Evolutionary conservation across 2,113 vertebrate genomes (phyloP).

Genomic region (Pantherophis guttatus): DNA sequence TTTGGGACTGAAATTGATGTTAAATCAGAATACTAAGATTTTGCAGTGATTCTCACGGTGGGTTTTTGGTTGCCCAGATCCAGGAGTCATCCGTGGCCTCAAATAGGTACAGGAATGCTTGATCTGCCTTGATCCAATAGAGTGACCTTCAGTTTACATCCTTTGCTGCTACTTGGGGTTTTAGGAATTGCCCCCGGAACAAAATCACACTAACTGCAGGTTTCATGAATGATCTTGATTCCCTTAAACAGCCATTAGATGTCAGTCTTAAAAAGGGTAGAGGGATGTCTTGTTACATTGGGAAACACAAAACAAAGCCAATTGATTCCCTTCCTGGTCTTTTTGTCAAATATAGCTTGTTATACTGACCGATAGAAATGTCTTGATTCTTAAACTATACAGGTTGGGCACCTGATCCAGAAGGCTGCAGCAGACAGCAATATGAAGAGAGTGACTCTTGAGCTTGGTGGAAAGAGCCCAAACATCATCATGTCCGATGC

Average conservation of each 20-base stretch:
- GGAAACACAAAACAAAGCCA: background rate
- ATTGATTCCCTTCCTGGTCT: background rate
- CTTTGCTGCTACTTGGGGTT: background rate
- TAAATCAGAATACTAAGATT: background rate
- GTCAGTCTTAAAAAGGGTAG: background rate
- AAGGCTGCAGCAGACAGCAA: constrained; percentile 89
- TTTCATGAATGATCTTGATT: background rate
- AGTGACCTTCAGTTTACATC: background rate
- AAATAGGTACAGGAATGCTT: background rate
- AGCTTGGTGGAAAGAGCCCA: constrained; percentile 96
- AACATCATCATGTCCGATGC: constrained; percentile 95
- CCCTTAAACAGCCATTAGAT: background rate
- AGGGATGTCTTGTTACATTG: background rate
- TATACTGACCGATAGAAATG: background rate
- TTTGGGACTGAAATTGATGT: background rate
- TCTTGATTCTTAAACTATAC: background rate
- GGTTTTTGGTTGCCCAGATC: background rate
- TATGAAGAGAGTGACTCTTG: constrained; percentile 92
- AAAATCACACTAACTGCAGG: background rate
- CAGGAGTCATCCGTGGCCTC: background rate
- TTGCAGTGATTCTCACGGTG: background rate
- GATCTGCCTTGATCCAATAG: background rate
- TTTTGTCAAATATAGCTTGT: background rate
- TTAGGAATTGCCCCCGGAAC: background rate
- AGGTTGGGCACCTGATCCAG: constrained; percentile 93